A percentile compares a stretch with the other conserved stretches of the same genome.
Evolutionary conservation across 2,797 vertebrate species (phyloP).

Genomic region (Takifugu ocellatus): DNA sequence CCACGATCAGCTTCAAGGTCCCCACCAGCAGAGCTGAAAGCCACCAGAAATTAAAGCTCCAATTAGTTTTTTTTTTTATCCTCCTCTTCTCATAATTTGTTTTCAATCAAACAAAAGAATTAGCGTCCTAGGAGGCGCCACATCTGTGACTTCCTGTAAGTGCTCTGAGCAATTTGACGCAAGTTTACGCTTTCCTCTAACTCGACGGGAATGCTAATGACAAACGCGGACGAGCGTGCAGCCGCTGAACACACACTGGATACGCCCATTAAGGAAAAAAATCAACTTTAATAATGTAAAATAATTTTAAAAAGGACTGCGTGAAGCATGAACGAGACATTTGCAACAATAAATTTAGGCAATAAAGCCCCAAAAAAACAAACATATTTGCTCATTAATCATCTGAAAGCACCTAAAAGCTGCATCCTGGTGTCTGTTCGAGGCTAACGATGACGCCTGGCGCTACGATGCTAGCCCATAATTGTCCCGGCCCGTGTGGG

Average conservation of each 20-base stretch:
- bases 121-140: neutral
- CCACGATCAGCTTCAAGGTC: conserved; percentile 43
- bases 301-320: no score
- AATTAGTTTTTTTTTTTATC: conserved; percentile 22
- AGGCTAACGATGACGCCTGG: no score
- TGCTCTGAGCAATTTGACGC: conserved; percentile 3
- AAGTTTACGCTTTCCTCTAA: conserved; percentile 2
- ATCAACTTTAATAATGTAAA: no score
- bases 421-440: no score
- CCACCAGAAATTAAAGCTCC: conserved; percentile 29
- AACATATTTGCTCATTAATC: no score
- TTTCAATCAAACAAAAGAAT: conserved; percentile 37
- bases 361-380: no score
- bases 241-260: neutral
- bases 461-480: no score
- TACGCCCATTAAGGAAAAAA: no score
- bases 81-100: conserved; percentile 26
- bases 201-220: conserved; percentile 5
- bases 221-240: neutral
- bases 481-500: no score
- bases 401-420: no score
- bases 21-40: conserved; percentile 11
- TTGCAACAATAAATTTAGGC: no score
- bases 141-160: conserved; percentile 5
- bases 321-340: no score